Evolutionary conservation across 2,888 invertebrate species (phyloP).

Genomic region (Drosophila antonietae): DNA sequence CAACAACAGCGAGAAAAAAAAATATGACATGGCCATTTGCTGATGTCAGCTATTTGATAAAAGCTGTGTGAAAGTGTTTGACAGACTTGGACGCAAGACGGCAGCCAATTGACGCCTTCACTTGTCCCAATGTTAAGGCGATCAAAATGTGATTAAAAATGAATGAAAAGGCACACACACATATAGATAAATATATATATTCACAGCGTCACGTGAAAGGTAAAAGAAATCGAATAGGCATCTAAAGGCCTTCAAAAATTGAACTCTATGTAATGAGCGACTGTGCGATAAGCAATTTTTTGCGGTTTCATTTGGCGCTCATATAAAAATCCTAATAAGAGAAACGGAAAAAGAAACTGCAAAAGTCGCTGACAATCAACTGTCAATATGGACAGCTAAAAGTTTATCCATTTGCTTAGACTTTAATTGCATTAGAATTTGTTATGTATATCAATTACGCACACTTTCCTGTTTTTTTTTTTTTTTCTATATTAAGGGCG

Average conservation of each 20-base stretch:
- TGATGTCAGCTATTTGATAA: slow-evolving; percentile 53
- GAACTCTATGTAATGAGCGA: slow-evolving; percentile 32
- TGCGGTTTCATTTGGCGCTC: slow-evolving; percentile 43
- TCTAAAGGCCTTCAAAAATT: slow-evolving; percentile 36
- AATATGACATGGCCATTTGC: slow-evolving; percentile 57
- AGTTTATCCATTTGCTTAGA: slow-evolving; percentile 53
- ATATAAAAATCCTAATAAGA: neutral
- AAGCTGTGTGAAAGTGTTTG: slow-evolving; percentile 67
- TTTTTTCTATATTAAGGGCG: slow-evolving; percentile 22
- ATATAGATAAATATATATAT: slow-evolving; percentile 1
- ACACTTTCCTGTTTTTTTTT: slow-evolving; percentile 28
- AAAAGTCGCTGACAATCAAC: slow-evolving; percentile 1
- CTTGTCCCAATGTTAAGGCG: slow-evolving; percentile 54
- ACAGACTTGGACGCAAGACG: slow-evolving; percentile 41
- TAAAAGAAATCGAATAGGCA: slow-evolving; percentile 50
- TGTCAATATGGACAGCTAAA: slow-evolving; percentile 24
- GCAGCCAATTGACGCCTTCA: slow-evolving; percentile 70
- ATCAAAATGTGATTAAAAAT: slow-evolving; percentile 73
- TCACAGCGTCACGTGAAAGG: slow-evolving; percentile 64
- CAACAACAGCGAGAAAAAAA: slow-evolving; percentile 25
- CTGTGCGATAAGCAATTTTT: slow-evolving; percentile 42
- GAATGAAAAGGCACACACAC: slow-evolving; percentile 39
- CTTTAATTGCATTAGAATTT: slow-evolving; percentile 36
- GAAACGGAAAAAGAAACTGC: neutral
- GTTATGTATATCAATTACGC: slow-evolving; percentile 53